phyloP scores from a whole-genome alignment of 2,113 vertebrate species.

The Patagioenas fasciata region DNA sequence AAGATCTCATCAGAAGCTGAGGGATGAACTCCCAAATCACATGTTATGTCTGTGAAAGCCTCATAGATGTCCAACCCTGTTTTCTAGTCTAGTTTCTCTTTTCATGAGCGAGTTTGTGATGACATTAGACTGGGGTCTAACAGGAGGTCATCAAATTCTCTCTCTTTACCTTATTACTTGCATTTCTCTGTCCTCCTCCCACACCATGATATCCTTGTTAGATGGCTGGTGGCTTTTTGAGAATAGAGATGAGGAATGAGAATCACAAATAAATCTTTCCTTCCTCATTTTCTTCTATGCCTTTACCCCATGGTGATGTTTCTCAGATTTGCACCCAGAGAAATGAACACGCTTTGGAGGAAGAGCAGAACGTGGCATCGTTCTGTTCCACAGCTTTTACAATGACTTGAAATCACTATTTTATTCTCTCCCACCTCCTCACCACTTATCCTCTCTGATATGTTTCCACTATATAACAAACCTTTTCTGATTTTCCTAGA shows the following conservation, averaged over 20 bases:
- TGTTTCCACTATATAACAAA: too few species aligned
- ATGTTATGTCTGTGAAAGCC: rapidly evolving
- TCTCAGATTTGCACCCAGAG: neutral
- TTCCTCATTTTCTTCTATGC: neutral
- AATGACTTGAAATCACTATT: neutral
- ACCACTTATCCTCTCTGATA: neutral
- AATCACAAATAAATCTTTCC: neutral
- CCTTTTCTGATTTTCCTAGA: neutral
- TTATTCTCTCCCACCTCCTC: neutral
- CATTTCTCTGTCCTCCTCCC: neutral
- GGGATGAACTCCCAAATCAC: neutral
- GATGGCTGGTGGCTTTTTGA: neutral
- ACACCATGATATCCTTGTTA: neutral
- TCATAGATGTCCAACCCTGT: rapidly evolving
- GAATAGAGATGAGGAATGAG: neutral
- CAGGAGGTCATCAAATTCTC: neutral
- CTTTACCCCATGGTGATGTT: neutral
- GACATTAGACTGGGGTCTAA: neutral
- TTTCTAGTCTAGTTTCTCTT: neutral
- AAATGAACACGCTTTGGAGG: neutral
- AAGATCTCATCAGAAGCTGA: neutral
- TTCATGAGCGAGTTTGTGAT: neutral
- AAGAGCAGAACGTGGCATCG: rapidly evolving
- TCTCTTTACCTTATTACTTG: neutral
- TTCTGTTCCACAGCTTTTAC: neutral